Conservation (phyloP, 2,113 vertebrate species). For the Salvelinus alpinus region DNA sequence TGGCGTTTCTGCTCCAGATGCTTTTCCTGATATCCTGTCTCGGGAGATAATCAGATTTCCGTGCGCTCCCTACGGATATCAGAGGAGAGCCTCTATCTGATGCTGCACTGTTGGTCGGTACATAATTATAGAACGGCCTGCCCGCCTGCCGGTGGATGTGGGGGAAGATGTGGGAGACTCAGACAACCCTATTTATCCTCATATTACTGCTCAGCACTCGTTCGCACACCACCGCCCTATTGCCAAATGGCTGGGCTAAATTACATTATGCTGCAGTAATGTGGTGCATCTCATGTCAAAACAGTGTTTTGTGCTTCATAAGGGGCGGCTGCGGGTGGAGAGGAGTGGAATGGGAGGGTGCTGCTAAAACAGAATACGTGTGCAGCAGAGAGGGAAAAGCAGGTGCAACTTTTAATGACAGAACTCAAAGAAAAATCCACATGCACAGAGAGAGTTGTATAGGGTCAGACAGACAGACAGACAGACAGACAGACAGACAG, state of each 20-base stretch:
- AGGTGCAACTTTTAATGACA: no score
- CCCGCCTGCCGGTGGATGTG: conserved; percentile 19
- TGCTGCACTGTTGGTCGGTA: conserved; percentile 49
- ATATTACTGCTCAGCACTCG: conserved; percentile 51
- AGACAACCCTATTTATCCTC: conserved; percentile 60
- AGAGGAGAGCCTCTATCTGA: conserved; percentile 60
- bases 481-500: conserved; percentile 1
- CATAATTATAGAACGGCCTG: conserved; percentile 62
- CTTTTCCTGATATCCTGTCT: conserved; percentile 64
- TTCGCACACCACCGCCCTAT: conserved; percentile 5
- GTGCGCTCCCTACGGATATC: conserved; percentile 60
- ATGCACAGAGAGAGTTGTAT: no score
- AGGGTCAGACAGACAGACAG: conserved; percentile 12
- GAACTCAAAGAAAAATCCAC: no score
- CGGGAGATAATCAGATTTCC: conserved; percentile 69
- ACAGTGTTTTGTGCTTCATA: conserved; percentile 34
- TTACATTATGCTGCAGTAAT: conserved; percentile 44
- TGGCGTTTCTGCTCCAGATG: conserved; percentile 60
- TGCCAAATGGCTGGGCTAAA: conserved; percentile 24
- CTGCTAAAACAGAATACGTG: conserved; percentile 2
- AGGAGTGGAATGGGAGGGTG: conserved; percentile 31
- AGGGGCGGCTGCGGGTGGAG: conserved; percentile 30
- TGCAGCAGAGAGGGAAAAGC: neutral
- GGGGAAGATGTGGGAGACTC: conserved; percentile 47
- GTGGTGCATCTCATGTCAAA: conserved; percentile 25